A percentile compares a stretch with the other conserved stretches of the same genome.
These are phyloP conservation scores for Drosophila albomicans DNA, from an alignment of 1,140 invertebrate genomes.

Conservation along the genomic window DNA sequence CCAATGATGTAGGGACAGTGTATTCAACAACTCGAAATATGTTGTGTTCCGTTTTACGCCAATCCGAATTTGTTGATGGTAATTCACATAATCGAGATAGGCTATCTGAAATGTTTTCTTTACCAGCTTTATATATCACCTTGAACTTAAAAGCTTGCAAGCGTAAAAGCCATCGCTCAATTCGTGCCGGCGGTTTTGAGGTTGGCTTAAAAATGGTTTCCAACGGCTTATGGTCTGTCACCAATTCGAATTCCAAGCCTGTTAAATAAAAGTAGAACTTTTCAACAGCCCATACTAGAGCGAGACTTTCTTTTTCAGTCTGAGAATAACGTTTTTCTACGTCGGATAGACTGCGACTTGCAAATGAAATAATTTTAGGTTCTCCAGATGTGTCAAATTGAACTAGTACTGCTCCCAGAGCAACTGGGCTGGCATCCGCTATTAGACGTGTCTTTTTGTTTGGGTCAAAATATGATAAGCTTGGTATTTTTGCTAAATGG, in stretches of 20 bases:
- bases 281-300: conserved; percentile 26
- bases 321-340: conserved; percentile 41
- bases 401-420: conserved; percentile 32
- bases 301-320: conserved; percentile 41
- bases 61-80: too few relatives aligned
- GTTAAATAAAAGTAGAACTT: conserved; percentile 31
- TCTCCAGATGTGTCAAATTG: conserved; percentile 9
- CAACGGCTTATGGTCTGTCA: conserved; percentile 42
- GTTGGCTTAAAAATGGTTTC: conserved; percentile 42
- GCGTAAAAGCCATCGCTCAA: conserved; percentile 39
- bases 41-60: not conserved
- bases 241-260: conserved; percentile 25
- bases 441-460: conserved; percentile 20
- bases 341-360: conserved; percentile 27
- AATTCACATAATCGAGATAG: too few relatives aligned
- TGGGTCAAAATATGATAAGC: conserved; percentile 22
- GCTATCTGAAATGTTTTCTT: too few relatives aligned
- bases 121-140: too few relatives aligned
- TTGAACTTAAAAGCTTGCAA: not conserved
- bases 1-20: conserved; percentile 15
- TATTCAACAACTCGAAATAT: not conserved
- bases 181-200: conserved; percentile 21
- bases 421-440: conserved; percentile 48
- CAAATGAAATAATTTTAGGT: conserved; percentile 35
- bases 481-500: conserved; percentile 15